Evolutionary conservation across 2,113 vertebrate species (phyloP), one percentile per base, ranked within the genome.

Genomic region (Rattus rattus): DNA sequence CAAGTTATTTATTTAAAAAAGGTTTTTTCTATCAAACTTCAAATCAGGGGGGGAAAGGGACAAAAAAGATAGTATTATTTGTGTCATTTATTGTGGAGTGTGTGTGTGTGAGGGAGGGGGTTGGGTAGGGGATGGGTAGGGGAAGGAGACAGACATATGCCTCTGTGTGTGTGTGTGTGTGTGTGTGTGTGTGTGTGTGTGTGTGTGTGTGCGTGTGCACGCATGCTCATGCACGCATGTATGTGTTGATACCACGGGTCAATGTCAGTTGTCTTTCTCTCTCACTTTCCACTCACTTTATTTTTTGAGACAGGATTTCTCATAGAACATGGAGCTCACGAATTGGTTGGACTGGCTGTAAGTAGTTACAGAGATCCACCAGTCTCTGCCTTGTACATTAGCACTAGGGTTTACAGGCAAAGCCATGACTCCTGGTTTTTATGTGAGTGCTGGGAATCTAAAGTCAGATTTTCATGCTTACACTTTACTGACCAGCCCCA

Each of bases 1-100:
- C 70, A 13, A 76, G 6, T 72, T 79, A 91, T 67, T 30, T 49
- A 63, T 81, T 77, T 96, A 65, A 7, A 59, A 85, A 93, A 24
- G 70, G n/a, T n/a, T 28, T 97, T 92, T 90, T 79, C 36, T 28
- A 87, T 79, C 30, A 91, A 96, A 87, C 4, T 88, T 88, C 36
- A 69, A 83, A 79, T 75, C 43, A 16, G 84, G 36, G 39, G 92
- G 92, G 54, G 63, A 33, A 3, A 3, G 20, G 61, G 26, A 54
- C 1, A 83, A n/a, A 88, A 84, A 92, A 95, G 72, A 91, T 0
- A 80, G 59, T 76, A 39, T 24, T 43, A 17, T 79, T 69, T 72
- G 49, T 90, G 96, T 22, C 86, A 90, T 97, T 95, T 92, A 76
- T 4, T 73, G 0, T n/a, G 43, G 7, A 1, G 17, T 33, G 3